Evolutionary conservation across 2,888 invertebrate genomes (phyloP).

Genomic region (Plagodis pulveraria): DNA sequence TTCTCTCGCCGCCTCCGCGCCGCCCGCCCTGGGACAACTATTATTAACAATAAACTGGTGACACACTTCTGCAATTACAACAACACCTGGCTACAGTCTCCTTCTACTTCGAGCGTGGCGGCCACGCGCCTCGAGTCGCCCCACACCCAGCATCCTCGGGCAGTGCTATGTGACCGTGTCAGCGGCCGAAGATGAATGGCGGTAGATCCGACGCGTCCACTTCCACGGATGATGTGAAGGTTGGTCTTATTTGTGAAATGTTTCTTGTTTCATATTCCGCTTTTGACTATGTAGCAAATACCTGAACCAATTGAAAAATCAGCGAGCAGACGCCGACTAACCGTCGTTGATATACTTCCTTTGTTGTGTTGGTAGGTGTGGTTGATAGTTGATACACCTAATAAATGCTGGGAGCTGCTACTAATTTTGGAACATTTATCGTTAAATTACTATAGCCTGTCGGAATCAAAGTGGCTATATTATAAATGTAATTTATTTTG

Average conservation of each 20-base stretch:
- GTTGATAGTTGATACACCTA: too few relatives aligned
- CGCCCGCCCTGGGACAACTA: conserved; percentile 5
- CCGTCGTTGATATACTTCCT: too few relatives aligned
- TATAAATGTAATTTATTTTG: too few relatives aligned
- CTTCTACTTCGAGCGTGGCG: neutral
- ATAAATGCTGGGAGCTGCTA: too few relatives aligned
- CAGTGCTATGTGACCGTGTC: neutral
- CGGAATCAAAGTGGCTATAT: too few relatives aligned
- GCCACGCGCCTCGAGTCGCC: neutral
- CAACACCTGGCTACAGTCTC: neutral
- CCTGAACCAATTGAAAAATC: neutral
- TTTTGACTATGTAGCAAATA: too few relatives aligned
- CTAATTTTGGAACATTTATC: too few relatives aligned
- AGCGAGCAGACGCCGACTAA: neutral
- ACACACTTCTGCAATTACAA: neutral
- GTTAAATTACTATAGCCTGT: too few relatives aligned
- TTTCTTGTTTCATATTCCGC: too few relatives aligned
- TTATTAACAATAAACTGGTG: conserved; percentile 3
- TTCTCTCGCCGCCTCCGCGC: neutral
- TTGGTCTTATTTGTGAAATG: conserved; percentile 30
- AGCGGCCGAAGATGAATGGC: conserved; percentile 52
- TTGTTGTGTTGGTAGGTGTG: too few relatives aligned
- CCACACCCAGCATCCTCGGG: neutral
- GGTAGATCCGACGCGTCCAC: conserved; percentile 76
- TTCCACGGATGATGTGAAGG: conserved; percentile 78